phyloP scores from a whole-genome alignment of 92 coral and sea anemone genomes.

The Phenganax stokvisi region DNA sequence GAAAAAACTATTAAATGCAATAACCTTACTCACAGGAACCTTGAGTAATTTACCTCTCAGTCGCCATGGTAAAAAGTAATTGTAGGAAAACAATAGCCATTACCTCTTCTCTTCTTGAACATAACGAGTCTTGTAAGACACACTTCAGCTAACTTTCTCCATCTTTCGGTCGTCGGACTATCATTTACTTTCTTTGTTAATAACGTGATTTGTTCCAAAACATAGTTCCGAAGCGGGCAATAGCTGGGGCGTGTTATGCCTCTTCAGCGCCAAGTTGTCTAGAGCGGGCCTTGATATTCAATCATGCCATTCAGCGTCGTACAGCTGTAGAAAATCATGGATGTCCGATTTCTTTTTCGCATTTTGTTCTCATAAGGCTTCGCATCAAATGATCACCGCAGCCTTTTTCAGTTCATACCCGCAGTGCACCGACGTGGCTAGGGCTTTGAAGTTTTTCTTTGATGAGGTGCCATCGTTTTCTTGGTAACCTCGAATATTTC shows the following conservation, averaged over 20 bases:
- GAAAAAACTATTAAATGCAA: no score
- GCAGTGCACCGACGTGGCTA: constrained; percentile 39
- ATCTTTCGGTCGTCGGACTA: background rate
- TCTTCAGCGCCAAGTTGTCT: background rate
- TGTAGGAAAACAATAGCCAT: background rate
- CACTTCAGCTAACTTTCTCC: background rate
- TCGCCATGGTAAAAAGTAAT: background rate
- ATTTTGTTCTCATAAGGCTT: constrained; percentile 42
- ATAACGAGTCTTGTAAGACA: background rate
- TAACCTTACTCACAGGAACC: background rate
- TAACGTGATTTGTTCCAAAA: background rate
- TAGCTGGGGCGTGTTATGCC: background rate
- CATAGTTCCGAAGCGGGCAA: background rate
- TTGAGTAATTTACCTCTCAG: background rate
- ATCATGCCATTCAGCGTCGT: constrained; percentile 46
- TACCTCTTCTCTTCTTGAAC: constrained; percentile 13
- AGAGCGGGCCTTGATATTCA: constrained; percentile 39
- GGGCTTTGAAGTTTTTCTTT: constrained; percentile 25
- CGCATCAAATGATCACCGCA: constrained; percentile 33
- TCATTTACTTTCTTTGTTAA: background rate
- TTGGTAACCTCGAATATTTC: constrained; percentile 7
- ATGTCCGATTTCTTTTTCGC: constrained; percentile 6
- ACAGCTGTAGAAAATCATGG: constrained; percentile 30
- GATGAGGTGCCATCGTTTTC: constrained; percentile 9
- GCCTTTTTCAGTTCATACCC: constrained; percentile 45